Evolutionary conservation across 2,888 invertebrate species (phyloP), one percentile per base, ranked within the genome.

Genomic region (Watsonalla cultraria): DNA sequence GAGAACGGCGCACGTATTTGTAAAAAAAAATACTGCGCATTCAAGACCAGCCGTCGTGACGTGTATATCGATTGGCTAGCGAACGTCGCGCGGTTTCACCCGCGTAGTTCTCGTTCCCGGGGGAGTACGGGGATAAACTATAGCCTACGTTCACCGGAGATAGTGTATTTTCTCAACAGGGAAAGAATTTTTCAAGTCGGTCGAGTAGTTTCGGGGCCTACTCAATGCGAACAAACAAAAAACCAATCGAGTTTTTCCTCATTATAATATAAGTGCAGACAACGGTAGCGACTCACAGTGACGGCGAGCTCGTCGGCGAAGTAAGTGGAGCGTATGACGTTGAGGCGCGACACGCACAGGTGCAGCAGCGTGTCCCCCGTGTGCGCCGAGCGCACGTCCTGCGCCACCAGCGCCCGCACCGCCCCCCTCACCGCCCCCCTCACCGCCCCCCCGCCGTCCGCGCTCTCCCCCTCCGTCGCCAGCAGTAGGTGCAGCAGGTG

Each of bases 351-450:
- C 54, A 95, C 95, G 73, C 95, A 95, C 62, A 97, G 92, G 90
- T 98, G 98, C 57, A 98, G 92, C 61, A 97, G 90, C n/a, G 96
- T 94, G 80, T 97, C 96, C 57, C 95, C 94, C 55, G 93, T 92
- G 70, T 91, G 92, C 7, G 94, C 93, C 67, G 94, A 94, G 60
- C 93, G 92, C 52, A 95, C 93, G 82, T 95, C 94, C 57, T 91
- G 83, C 53, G 89, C 91, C 35, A 95, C 92, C 52, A 95, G 86
- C 62, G 35, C 75, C 69, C 91, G 51, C 82, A 66, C 64, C 51
- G 60, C 52, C 53, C 53, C 90, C 11, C 93, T 89, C 48, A 93
- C 82, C 77, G 73, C 57, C 45, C 8, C 90, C 11, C 93, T 89
- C 48, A 93, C 82, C 77, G 73, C 57, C 45, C 8, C 94, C 87